These are phyloP conservation scores for Potorous gilbertii DNA, from an alignment of 2,797 vertebrate genomes.

Conservation along the genomic window DNA sequence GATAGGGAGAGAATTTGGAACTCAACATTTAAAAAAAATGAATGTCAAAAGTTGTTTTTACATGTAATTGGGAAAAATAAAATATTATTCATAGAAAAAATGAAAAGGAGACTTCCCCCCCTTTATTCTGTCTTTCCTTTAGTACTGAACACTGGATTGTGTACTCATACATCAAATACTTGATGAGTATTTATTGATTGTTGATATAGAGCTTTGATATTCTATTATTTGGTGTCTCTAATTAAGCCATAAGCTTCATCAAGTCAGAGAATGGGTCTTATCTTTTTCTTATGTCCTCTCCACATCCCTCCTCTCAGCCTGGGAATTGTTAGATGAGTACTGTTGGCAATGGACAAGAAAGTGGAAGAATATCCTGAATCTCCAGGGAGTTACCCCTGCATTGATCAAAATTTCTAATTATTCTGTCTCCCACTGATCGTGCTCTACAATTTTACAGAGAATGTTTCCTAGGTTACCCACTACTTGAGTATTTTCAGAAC, in stretches of 20 bases:
- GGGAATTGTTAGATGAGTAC: neutral
- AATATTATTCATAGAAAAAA: neutral
- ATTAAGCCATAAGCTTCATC: slow-evolving; percentile 26
- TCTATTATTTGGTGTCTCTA: slow-evolving; percentile 21
- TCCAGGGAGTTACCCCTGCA: slow-evolving; percentile 24
- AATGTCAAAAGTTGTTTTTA: neutral
- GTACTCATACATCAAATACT: neutral
- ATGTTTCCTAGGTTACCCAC: neutral
- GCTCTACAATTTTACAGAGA: slow-evolving; percentile 16
- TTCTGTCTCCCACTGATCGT: slow-evolving; percentile 16
- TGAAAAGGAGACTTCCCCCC: neutral
- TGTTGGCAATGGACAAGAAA: neutral
- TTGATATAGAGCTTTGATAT: neutral
- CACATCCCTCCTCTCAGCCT: neutral
- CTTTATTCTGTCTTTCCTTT: neutral
- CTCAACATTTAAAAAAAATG: neutral
- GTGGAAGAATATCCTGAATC: neutral
- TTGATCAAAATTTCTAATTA: slow-evolving; percentile 10
- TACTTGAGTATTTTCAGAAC: neutral
- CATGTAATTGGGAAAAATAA: neutral
- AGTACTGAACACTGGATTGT: neutral
- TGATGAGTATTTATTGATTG: neutral
- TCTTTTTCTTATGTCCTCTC: neutral
- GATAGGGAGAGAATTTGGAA: neutral
- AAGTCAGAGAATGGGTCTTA: slow-evolving; percentile 8